Evolutionary conservation across 2,888 invertebrate genomes (phyloP).

Genomic region (Xanthia togata): DNA sequence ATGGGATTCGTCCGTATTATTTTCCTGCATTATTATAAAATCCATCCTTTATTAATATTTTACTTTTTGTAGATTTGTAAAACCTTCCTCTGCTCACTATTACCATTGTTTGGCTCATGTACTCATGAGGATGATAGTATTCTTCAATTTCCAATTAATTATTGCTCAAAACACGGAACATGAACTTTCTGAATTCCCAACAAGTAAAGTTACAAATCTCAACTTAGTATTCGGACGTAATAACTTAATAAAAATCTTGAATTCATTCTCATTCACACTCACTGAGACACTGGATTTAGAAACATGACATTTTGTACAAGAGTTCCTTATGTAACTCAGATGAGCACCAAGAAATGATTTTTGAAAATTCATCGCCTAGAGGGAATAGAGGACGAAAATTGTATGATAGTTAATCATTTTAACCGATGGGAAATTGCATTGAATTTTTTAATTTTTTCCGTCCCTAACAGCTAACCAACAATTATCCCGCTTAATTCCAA

Average conservation of each 20-base stretch:
- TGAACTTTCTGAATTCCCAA: background rate
- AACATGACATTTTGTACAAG: background rate
- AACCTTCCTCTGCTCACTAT: background rate
- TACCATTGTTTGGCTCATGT: background rate
- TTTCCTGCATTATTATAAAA: background rate
- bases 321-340: background rate
- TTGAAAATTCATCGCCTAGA: background rate
- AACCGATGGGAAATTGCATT: background rate
- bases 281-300: background rate
- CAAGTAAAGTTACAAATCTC: background rate
- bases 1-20: background rate
- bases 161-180: background rate
- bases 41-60: background rate
- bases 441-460: background rate
- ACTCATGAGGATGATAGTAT: background rate
- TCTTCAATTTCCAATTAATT: background rate
- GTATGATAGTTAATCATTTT: background rate
- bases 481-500: slow-evolving; percentile 29
- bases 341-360: too few species aligned
- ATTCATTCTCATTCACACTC: too few species aligned
- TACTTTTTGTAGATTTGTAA: background rate
- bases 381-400: background rate
- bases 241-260: background rate
- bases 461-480: background rate
- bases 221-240: background rate